Evolutionary conservation across 2,113 vertebrate species (phyloP), one percentile per base, ranked within the genome.

Genomic region (Seriola aureovittata): DNA sequence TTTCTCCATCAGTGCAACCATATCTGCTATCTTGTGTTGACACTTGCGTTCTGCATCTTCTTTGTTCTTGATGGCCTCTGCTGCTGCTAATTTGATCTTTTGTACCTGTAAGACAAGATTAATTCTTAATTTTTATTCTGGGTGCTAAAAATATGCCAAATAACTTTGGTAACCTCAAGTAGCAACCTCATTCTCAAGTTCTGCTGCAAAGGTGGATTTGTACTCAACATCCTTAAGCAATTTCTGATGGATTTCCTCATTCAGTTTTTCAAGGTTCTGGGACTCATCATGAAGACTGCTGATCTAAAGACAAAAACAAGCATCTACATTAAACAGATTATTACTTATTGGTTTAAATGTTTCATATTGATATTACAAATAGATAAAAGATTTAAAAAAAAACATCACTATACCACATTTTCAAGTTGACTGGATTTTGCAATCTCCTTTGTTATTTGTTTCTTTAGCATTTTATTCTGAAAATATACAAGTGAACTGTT

Each of bases 1-100:
- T 85, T 97, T 99, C 92, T 98, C 97, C 98, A 99, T 99, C 71
- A 99, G 94, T 72, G 96, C 94, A 74, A 99, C 94, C 96, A 99
- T 98, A 92, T 99, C 97, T 66, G 97, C 92, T 91, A 97, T 99
- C 91, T 97, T 99, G 71, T 96, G 96, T 67, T 98, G 97, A 93
- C 97, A 99, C 87, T 95, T 95, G 5, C 95, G 68, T 91, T 98
- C 97, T 79, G 82, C 92, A 82, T 98, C 96, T 83, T 96, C 96
- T 81, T 97, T 96, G 46, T 85, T 92, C 86, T 92, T 85, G 57
- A 92, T 9, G 68, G 96, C 95, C 84, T 97, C 97, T 55, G 93
- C 93, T 87, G 94, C 92, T 91, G 93, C 80, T 77, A 89, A 68
- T 88, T 89, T 96, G 69, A 97, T 87, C 80, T 95, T 96, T 73